Base-by-base conservation (phyloP, 2,797 vertebrate genomes). In the Mus minutoides region DNA sequence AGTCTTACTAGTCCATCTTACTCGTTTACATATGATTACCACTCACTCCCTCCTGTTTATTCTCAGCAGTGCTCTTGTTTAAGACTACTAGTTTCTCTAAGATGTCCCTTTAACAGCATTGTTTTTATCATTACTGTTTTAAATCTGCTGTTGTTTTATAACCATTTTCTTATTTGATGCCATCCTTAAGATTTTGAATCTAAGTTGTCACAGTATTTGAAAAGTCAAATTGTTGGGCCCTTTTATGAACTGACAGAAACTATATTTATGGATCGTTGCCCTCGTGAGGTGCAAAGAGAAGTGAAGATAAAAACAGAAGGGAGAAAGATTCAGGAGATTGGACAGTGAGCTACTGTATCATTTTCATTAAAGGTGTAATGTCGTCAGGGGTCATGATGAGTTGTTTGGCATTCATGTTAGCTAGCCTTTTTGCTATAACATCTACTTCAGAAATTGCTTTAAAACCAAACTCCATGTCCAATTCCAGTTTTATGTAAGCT, bases 51-150 rank as follows among this genome's bases (percentile, higher is more conserved):
- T 43, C 21, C n/a, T 79, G 84, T 93, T 91, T 78, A 40, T 3
- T 67, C 62, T 93, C 22, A 46, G 2, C 29, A 2, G 40, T 90
- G 4, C 87, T 92, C 69, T 79, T 79, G 56, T 29, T 89, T 76
- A 79, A 85, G 76, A 43, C 54, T 64, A 34, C 40, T 79, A 91
- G 21, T 22, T 78, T 79, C 37, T 94, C 9, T 91, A 14, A 95
- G 46, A 62, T 94, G 82, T 71, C 58, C n/a, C 29, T 92, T 60
- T 88, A 49, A 40, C 16, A 52, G 76, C 56, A 84, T 46, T 88
- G 34, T 92, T 91, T 94, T 90, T 92, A 73, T 22, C 52, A 69
- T 88, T 88, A 69, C 71, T 94, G 78, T 93, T 82, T 92, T 93
- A 91, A 92, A 79, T 90, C 22, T 75, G 16, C 58, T 84, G 31